phyloP scores from a whole-genome alignment of 2,113 vertebrate species.

The Motacilla alba region DNA sequence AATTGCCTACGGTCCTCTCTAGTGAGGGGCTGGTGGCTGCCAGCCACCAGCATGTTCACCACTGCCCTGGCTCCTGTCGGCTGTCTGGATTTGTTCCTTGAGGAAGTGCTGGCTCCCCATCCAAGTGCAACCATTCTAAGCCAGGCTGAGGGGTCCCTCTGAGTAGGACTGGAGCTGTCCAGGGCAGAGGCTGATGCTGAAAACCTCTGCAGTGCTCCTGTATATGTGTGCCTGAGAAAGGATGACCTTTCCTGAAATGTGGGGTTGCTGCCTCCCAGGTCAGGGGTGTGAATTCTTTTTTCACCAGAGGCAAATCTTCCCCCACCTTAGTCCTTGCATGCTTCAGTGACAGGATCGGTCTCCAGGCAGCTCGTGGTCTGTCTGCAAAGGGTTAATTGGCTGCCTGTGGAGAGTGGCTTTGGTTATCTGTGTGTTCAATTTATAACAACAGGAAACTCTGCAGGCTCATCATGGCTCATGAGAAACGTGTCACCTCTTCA shows the following conservation, averaged over 20 bases:
- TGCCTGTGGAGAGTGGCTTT: not conserved
- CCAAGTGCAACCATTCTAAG: not conserved
- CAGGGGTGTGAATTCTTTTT: rapidly evolving
- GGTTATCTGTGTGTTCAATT: not conserved
- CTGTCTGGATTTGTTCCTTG: not conserved
- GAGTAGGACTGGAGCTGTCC: not conserved
- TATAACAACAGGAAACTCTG: not conserved
- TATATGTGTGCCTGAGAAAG: rapidly evolving
- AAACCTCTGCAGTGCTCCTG: not conserved
- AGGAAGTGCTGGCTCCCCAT: rapidly evolving
- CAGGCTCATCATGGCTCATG: not conserved
- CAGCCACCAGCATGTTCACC: not conserved
- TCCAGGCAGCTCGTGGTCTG: not conserved
- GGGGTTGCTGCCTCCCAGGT: not conserved
- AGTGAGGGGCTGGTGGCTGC: not conserved
- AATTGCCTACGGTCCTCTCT: not conserved
- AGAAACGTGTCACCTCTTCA: not conserved
- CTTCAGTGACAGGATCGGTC: not conserved
- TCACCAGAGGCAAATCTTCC: not conserved
- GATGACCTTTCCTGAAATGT: not conserved
- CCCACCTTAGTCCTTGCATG: not conserved
- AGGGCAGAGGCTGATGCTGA: not conserved
- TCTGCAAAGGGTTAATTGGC: not conserved
- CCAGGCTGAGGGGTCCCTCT: not conserved
- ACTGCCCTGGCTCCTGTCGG: not conserved